Evolutionary conservation across 2,797 vertebrate genomes (phyloP).

Genomic region (Cossypha niveicapilla): DNA sequence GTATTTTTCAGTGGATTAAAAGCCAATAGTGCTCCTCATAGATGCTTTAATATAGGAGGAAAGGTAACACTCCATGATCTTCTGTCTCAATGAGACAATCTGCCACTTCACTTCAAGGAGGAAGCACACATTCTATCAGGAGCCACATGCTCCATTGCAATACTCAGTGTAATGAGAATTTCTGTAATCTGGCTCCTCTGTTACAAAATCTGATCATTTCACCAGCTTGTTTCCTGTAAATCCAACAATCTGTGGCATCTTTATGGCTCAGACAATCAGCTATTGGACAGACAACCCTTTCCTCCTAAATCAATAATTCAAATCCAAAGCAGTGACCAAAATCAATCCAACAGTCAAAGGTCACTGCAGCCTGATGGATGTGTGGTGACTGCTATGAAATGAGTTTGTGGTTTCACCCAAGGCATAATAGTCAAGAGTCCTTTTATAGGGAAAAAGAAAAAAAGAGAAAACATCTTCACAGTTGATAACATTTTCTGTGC

Average conservation of each 20-base stretch:
- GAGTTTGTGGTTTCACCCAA: neutral
- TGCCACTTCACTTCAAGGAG: neutral
- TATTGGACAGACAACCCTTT: neutral
- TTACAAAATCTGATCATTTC: neutral
- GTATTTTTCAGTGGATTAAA: constrained; percentile 10
- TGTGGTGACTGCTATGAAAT: neutral
- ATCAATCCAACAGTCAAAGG: constrained; percentile 26
- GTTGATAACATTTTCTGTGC: neutral
- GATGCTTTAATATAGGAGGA: neutral
- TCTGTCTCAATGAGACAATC: neutral
- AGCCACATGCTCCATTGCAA: neutral
- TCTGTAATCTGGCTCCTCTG: neutral
- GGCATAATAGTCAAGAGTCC: neutral
- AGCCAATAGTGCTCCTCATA: neutral
- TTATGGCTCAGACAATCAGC: neutral
- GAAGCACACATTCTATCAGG: neutral
- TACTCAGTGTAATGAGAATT: neutral
- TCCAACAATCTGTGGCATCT: neutral
- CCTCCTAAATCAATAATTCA: constrained; percentile 33
- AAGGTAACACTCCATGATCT: neutral
- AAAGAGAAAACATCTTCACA: neutral
- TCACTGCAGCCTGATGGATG: constrained; percentile 35
- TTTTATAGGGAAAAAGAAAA: neutral
- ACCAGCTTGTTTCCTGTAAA: neutral
- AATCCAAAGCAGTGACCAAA: constrained; percentile 38